Evolutionary conservation across 2,888 invertebrate species (phyloP).

Genomic region (Apotomis betuletana): DNA sequence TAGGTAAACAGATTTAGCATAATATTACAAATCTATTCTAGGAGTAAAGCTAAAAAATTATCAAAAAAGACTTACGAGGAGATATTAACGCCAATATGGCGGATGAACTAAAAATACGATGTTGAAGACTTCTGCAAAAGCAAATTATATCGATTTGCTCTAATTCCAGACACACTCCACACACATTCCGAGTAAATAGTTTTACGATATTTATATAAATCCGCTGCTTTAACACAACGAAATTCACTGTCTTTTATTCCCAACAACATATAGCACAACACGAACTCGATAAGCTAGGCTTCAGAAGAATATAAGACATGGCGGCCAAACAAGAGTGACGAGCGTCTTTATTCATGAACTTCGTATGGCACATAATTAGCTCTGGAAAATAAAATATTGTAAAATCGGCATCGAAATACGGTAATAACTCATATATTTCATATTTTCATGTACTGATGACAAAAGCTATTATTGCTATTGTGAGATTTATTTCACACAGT

Average conservation of each 20-base stretch:
- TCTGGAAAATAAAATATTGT: conserved; percentile 78
- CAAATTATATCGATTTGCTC: conserved; percentile 73
- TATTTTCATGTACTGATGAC: conserved; percentile 69
- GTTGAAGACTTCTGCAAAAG: conserved; percentile 77
- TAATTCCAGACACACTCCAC: conserved; percentile 74
- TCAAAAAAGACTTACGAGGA: conserved; percentile 82
- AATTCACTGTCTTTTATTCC: conserved; percentile 76
- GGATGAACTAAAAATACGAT: conserved; percentile 86
- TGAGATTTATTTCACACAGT: conserved; percentile 52
- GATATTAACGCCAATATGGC: conserved; percentile 88
- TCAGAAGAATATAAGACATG: conserved; percentile 70
- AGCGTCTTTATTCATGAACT: conserved; percentile 72
- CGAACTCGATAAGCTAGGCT: conserved; percentile 81
- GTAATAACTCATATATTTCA: conserved; percentile 68
- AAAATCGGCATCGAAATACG: conserved; percentile 67
- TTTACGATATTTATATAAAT: conserved; percentile 64
- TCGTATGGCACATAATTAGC: conserved; percentile 60
- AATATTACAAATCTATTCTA: conserved; percentile 69
- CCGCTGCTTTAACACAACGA: conserved; percentile 69
- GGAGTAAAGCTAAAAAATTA: conserved; percentile 75
- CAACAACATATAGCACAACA: conserved; percentile 81
- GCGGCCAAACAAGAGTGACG: conserved; percentile 79
- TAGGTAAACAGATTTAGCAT: conserved; percentile 71
- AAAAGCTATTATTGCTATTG: conserved; percentile 65
- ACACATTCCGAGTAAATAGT: conserved; percentile 68